These are phyloP conservation scores for Auanema sp. DNA, from an alignment of 2,888 invertebrate species.

Conservation along the genomic window DNA sequence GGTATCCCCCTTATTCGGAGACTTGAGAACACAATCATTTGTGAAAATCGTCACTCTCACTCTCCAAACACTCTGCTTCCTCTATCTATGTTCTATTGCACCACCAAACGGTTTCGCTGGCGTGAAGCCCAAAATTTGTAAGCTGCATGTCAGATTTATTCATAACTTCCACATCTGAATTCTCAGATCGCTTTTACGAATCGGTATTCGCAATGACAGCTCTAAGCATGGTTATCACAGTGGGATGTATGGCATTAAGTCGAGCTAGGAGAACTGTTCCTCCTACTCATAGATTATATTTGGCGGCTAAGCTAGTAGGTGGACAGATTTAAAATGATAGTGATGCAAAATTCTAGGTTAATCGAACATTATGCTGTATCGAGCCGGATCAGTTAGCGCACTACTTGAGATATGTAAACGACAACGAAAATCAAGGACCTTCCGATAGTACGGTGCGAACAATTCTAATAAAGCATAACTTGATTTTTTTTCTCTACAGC, in stretches of 20 bases:
- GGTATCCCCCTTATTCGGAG: constrained; percentile 59
- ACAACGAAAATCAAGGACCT: constrained; percentile 24
- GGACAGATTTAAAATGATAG: not conserved
- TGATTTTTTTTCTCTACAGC: constrained; percentile 13
- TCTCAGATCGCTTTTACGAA: constrained; percentile 60
- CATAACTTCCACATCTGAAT: not conserved
- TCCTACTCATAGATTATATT: constrained; percentile 52
- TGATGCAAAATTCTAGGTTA: constrained; percentile 34
- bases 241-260: constrained; percentile 53
- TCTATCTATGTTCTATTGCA: constrained; percentile 58
- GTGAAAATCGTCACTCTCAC: constrained; percentile 54
- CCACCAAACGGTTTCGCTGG: constrained; percentile 58
- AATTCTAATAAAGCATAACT: not conserved
- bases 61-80: constrained; percentile 59
- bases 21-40: constrained; percentile 54
- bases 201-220: constrained; percentile 52
- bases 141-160: constrained; percentile 15
- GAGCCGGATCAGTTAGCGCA: constrained; percentile 55
- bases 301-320: constrained; percentile 50
- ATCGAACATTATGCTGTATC: constrained; percentile 56
- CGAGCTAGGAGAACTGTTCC: constrained; percentile 54
- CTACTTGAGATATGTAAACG: constrained; percentile 53
- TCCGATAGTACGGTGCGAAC: not conserved
- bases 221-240: constrained; percentile 50
- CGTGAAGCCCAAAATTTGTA: constrained; percentile 56